Evolutionary conservation across 2,888 invertebrate species (phyloP).

Genomic region (Amiota communis): DNA sequence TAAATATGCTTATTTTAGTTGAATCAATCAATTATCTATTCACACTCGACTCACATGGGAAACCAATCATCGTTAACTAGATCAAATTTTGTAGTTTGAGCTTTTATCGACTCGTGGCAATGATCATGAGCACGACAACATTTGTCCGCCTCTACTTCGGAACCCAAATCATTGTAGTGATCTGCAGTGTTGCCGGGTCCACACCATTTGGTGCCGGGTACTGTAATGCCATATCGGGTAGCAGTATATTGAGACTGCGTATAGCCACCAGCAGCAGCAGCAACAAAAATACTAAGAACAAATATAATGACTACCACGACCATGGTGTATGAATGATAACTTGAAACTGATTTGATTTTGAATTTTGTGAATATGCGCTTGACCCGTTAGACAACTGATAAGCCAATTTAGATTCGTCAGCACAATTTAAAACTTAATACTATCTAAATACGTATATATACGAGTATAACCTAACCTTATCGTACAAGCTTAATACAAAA

Average conservation of each 20-base stretch:
- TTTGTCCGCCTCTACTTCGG: conserved; percentile 77
- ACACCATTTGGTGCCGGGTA: conserved; percentile 91
- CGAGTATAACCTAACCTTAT: too few relatives aligned
- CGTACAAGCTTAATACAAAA: too few relatives aligned
- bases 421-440: conserved; percentile 36
- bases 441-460: too few relatives aligned
- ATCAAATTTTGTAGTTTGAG: conserved; percentile 45
- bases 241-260: not conserved
- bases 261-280: not conserved
- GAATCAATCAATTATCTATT: not conserved
- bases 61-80: conserved; percentile 49
- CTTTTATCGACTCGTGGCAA: conserved; percentile 64
- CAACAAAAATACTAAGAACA: not conserved
- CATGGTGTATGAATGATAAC: not conserved
- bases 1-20: not conserved
- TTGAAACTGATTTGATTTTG: not conserved
- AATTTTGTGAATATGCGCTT: conserved; percentile 1
- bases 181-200: conserved; percentile 88
- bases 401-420: conserved; percentile 32
- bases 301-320: not conserved
- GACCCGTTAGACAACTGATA: not conserved
- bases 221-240: conserved; percentile 39
- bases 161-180: conserved; percentile 80
- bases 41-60: conserved; percentile 52
- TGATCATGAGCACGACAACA: conserved; percentile 89